phyloP scores from a whole-genome alignment of 2,888 invertebrate species.

The Diaperis boleti region DNA sequence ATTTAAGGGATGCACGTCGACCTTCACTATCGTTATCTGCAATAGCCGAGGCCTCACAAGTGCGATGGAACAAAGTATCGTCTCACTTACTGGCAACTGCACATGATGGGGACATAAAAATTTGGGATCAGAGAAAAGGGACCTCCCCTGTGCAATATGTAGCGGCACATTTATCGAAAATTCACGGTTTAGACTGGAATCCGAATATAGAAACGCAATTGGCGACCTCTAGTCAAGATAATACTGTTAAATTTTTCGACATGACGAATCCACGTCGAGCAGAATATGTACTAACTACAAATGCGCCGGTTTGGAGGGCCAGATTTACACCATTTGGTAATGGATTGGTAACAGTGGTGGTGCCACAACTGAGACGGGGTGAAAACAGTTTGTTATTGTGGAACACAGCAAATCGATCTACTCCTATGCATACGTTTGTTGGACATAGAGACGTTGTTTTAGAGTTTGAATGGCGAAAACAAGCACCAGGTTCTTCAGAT shows the following conservation, averaged over 20 bases:
- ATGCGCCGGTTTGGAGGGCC: slow-evolving; percentile 93
- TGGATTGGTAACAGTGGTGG: slow-evolving; percentile 91
- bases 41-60: slow-evolving; percentile 92
- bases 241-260: slow-evolving; percentile 95
- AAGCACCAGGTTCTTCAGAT: slow-evolving; percentile 70
- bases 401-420: slow-evolving; percentile 78
- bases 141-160: slow-evolving; percentile 91
- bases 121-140: slow-evolving; percentile 95
- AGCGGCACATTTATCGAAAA: slow-evolving; percentile 90
- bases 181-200: slow-evolving; percentile 96
- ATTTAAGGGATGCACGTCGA: slow-evolving; percentile 85
- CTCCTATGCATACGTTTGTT: slow-evolving; percentile 91
- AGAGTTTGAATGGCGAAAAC: slow-evolving; percentile 94
- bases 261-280: slow-evolving; percentile 86
- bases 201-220: slow-evolving; percentile 85
- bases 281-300: slow-evolving; percentile 86
- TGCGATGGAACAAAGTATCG: slow-evolving; percentile 91
- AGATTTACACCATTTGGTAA: slow-evolving; percentile 85
- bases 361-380: slow-evolving; percentile 89
- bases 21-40: slow-evolving; percentile 89
- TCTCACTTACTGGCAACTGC: slow-evolving; percentile 90
- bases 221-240: slow-evolving; percentile 95
- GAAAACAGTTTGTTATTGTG: slow-evolving; percentile 86
- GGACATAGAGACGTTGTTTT: slow-evolving; percentile 95
- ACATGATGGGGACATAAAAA: slow-evolving; percentile 94